Percentiles rank a stretch among this genome's conserved stretches.
Conservation (phyloP, 2,888 invertebrate genomes). For the Chloroclysta siterata region DNA sequence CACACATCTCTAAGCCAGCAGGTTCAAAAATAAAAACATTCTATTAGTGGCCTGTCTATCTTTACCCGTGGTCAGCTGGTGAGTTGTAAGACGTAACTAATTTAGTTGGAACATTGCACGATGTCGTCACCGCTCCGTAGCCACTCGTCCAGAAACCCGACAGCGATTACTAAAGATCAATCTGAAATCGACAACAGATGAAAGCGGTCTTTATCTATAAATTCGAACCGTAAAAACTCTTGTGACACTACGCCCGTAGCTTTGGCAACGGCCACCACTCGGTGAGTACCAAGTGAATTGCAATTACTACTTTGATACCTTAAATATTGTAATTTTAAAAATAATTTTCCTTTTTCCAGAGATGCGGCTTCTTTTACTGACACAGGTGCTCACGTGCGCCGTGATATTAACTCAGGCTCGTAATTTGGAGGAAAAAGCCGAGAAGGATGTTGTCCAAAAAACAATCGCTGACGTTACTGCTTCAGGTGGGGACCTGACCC, state of each 20-base stretch:
- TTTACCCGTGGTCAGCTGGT: constrained; percentile 27
- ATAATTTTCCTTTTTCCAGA: constrained; percentile 45
- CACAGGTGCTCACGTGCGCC: constrained; percentile 63
- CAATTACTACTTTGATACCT: not conserved
- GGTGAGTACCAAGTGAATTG: constrained; percentile 34
- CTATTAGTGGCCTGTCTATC: constrained; percentile 12
- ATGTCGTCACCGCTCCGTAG: constrained; percentile 73
- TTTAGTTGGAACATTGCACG: constrained; percentile 68
- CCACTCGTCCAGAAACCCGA: constrained; percentile 81
- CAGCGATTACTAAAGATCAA: constrained; percentile 79
- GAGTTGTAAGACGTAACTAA: constrained; percentile 68
- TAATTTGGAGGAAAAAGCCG: constrained; percentile 63
- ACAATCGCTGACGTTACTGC: constrained; percentile 43
- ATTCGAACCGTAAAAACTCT: constrained; percentile 71
- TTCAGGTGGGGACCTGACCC: constrained; percentile 48
- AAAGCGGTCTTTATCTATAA: constrained; percentile 80
- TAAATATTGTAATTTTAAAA: not conserved
- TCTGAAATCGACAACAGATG: constrained; percentile 77
- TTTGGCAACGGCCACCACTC: constrained; percentile 53
- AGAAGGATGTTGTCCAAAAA: constrained; percentile 45
- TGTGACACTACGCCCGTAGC: constrained; percentile 69
- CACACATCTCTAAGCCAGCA: constrained; percentile 16
- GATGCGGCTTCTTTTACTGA: constrained; percentile 68
- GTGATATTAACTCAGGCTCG: constrained; percentile 61
- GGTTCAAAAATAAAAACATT: constrained; percentile 31